Percentiles rank a stretch among this genome's conserved stretches.
phyloP scores from a whole-genome alignment of 2,113 vertebrate genomes.

The Galeopterus variegatus region DNA sequence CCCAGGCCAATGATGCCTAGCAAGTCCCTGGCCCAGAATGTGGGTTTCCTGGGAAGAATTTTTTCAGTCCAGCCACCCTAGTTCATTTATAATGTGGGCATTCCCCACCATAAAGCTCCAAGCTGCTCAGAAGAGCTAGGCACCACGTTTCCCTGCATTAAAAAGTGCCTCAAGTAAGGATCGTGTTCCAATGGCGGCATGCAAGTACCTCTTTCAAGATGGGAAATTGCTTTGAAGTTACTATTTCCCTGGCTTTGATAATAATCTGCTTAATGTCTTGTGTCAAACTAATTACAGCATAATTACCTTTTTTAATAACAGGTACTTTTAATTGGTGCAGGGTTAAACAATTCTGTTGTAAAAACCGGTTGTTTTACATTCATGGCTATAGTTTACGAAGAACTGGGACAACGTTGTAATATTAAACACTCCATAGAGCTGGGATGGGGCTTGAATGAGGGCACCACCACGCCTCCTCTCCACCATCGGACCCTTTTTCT shows the following conservation, averaged over 20 bases:
- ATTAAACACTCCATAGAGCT: slow-evolving; percentile 57
- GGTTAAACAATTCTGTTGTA: slow-evolving; percentile 75
- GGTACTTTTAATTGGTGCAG: slow-evolving; percentile 83
- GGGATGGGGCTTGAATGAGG: not conserved
- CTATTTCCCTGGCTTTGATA: slow-evolving; percentile 85
- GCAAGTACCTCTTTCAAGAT: slow-evolving; percentile 72
- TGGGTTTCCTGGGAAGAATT: not conserved
- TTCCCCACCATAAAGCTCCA: not conserved
- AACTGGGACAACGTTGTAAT: slow-evolving; percentile 51
- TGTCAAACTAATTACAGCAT: slow-evolving; percentile 86
- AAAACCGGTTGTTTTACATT: slow-evolving; percentile 70
- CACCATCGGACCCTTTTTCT: not conserved
- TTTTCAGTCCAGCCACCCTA: not conserved
- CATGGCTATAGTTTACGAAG: slow-evolving; percentile 69
- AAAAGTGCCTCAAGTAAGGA: slow-evolving; percentile 51
- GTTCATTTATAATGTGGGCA: slow-evolving; percentile 14
- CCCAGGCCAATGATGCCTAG: no score
- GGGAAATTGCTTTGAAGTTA: slow-evolving; percentile 80
- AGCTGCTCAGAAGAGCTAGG: not conserved
- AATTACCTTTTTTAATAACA: slow-evolving; percentile 85
- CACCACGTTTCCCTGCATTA: not conserved
- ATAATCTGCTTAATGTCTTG: slow-evolving; percentile 87
- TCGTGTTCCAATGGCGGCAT: not conserved
- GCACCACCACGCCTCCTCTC: not conserved
- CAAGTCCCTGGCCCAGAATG: not conserved